Evolutionary conservation across 2,888 invertebrate genomes (phyloP).

Genomic region (Trichogramma dendrolimi): DNA sequence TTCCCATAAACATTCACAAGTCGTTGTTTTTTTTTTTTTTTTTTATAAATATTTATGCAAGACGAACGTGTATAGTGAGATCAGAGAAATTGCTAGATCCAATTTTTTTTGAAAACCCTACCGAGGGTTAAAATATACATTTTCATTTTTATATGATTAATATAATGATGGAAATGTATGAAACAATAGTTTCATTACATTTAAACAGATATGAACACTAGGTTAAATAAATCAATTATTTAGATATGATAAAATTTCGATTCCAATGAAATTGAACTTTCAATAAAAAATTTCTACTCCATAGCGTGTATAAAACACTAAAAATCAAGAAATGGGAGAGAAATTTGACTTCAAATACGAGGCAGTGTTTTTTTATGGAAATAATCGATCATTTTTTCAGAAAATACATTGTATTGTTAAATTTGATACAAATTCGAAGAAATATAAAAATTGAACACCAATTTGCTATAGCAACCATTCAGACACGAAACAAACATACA

Average conservation of each 20-base stretch:
- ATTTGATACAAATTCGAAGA: too few species aligned
- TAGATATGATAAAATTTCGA: too few species aligned
- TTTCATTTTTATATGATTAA: conserved; percentile 1
- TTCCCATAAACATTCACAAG: conserved; percentile 12
- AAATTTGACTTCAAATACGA: too few species aligned
- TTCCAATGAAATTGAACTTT: conserved; percentile 15
- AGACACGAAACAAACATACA: neutral
- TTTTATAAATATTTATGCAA: conserved; percentile 16
- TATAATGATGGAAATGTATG: too few species aligned
- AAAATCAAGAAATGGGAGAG: neutral
- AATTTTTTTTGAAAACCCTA: conserved; percentile 22
- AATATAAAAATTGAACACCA: too few species aligned
- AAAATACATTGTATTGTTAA: too few species aligned
- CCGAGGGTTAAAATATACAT: neutral
- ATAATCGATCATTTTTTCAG: neutral
- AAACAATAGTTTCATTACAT: too few species aligned
- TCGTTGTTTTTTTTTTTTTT: conserved; percentile 23
- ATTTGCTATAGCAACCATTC: too few species aligned
- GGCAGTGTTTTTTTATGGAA: too few species aligned
- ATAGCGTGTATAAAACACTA: too few species aligned
- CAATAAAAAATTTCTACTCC: conserved; percentile 6
- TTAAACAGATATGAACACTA: too few species aligned
- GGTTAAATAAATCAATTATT: too few species aligned
- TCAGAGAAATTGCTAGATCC: conserved; percentile 49
- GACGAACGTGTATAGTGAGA: conserved; percentile 41